Base-by-base conservation (phyloP, 2,113 vertebrate genomes). In the Puntigrus tetrazona region DNA sequence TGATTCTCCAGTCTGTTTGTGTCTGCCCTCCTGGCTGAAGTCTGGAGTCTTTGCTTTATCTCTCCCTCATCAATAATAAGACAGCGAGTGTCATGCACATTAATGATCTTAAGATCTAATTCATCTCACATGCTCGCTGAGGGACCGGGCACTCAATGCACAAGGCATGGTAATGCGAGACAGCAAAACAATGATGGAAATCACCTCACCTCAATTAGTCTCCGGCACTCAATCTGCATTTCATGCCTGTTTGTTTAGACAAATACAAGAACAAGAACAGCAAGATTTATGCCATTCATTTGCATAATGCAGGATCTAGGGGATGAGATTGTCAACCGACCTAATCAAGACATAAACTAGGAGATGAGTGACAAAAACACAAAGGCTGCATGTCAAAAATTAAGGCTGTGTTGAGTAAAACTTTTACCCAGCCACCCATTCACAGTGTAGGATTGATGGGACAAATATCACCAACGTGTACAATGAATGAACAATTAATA, bases 271-370 rank as follows among this genome's bases (percentile, higher is more conserved):
- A 81, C 82, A 82, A 81, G 79, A 78, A 78, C 31, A 78, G 31
- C 55, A 29, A 82, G 83, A 88, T 84, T 79, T 79, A 88, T 86
- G 74, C 80, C 82, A 70, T 83, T 86, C 59, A 83, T 86, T 82
- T 85, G 79, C 85, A 84, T 85, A 86, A 86, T 88, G 59, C 65
- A 9, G 86, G 78, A 88, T 86, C 79, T 47, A 78, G 81, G 67
- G 83, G 43, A 73, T 85, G 78, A 87, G 79, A 81, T 25, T 74
- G 81, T 87, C 86, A 85, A 73, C 83, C 85, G 81, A 82, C 27
- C 41, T 85, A 87, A 87, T 87, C 83, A 87, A 87, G 78, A 72
- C 83, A 43, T 78, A 82, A 82, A 85, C 57, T 82, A 31, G 34
- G 38, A 61, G 72, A 81, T 29, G 45, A 78, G 55, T 69, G 79